Conservation (phyloP, 37 sponge, comb jelly and placozoan genomes). For the Theonella swinhoei region DNA sequence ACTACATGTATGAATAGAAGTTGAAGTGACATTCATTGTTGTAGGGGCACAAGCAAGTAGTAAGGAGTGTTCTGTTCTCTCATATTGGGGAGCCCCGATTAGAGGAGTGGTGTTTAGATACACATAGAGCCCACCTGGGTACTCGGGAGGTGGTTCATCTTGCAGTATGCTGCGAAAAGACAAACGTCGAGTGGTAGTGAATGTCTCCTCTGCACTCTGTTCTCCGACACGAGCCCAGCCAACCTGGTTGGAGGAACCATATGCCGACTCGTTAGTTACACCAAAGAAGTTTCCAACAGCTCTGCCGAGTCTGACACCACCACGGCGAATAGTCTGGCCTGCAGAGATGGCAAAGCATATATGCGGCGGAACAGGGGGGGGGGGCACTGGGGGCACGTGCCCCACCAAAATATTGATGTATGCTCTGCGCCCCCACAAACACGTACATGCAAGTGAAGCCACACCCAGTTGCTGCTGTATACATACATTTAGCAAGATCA, state of each 20-base stretch:
- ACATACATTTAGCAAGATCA: no score
- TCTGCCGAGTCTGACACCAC: slow-evolving; percentile 15
- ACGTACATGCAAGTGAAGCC: not conserved
- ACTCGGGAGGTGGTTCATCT: slow-evolving; percentile 27
- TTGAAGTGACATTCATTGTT: no score
- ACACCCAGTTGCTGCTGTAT: not conserved
- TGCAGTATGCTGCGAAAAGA: not conserved
- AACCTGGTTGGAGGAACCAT: slow-evolving; percentile 10
- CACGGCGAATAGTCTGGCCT: slow-evolving; percentile 40
- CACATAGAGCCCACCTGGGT: no score
- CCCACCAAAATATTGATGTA: not conserved
- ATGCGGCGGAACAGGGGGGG: not conserved
- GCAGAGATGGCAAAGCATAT: not conserved
- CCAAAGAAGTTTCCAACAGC: slow-evolving; percentile 90
- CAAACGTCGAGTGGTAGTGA: slow-evolving; percentile 33
- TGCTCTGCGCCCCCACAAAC: not conserved
- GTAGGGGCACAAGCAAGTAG: no score
- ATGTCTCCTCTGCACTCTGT: slow-evolving; percentile 47
- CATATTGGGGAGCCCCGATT: no score
- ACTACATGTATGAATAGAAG: no score
- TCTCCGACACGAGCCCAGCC: slow-evolving; percentile 57
- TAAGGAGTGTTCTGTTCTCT: no score
- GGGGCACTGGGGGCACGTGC: no score
- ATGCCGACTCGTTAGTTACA: slow-evolving; percentile 68
- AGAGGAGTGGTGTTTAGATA: no score